These are phyloP conservation scores for Callyntrura guangdongensis DNA, from an alignment of 2,888 invertebrate genomes.

Conservation along the genomic window DNA sequence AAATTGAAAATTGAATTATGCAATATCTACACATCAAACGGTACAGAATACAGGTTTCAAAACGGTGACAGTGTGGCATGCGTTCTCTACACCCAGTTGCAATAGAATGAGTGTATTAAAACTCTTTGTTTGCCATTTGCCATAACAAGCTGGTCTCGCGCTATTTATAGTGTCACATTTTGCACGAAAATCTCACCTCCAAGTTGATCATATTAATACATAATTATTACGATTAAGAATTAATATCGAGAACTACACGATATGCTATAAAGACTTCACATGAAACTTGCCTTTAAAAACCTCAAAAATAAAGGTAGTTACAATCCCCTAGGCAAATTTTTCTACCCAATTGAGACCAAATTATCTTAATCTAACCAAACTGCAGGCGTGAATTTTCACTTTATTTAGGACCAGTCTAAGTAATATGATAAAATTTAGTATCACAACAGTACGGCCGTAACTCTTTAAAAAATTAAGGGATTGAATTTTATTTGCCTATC, in stretches of 20 bases:
- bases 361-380: constrained; percentile 14
- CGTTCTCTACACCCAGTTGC: too few species aligned
- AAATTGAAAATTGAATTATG: constrained; percentile 77
- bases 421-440: too few species aligned
- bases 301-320: constrained; percentile 34
- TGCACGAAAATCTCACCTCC: neutral
- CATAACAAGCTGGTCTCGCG: neutral
- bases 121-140: neutral
- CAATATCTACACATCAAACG: constrained; percentile 48
- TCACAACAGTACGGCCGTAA: too few species aligned
- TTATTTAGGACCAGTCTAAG: too few species aligned
- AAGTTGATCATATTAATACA: constrained; percentile 24
- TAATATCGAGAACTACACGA: neutral
- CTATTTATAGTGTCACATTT: neutral
- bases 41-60: neutral
- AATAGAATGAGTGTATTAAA: neutral
- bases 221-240: constrained; percentile 47
- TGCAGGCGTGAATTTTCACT: neutral
- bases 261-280: neutral
- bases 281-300: constrained; percentile 52
- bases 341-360: constrained; percentile 30
- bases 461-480: too few species aligned
- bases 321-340: constrained; percentile 50
- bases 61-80: neutral
- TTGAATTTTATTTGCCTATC: too few species aligned